Evolutionary conservation across 2,797 vertebrate genomes (phyloP).

Genomic region (Sparidentex hasta): DNA sequence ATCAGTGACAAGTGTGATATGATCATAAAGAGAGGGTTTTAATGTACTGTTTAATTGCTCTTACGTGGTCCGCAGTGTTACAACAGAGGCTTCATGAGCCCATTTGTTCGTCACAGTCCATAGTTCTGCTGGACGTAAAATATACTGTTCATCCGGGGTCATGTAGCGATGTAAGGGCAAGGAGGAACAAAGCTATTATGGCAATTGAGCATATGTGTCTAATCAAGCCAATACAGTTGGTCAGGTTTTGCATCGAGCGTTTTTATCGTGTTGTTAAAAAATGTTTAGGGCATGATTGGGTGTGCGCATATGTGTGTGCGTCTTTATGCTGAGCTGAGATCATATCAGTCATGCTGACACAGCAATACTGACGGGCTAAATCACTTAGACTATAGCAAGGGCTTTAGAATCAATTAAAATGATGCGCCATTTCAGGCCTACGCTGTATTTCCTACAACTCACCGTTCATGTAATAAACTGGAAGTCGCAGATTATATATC

Average conservation of each 20-base stretch:
- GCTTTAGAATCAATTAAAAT: slow-evolving; percentile 28
- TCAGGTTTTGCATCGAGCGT: slow-evolving; percentile 13
- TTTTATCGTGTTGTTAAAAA: slow-evolving; percentile 24
- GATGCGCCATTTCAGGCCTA: slow-evolving; percentile 24
- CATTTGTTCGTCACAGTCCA: slow-evolving; percentile 64
- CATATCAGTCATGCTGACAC: slow-evolving; percentile 18
- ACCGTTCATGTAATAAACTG: slow-evolving; percentile 21
- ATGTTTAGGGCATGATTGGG: slow-evolving; percentile 16
- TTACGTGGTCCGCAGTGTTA: slow-evolving; percentile 74
- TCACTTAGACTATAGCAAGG: slow-evolving; percentile 12
- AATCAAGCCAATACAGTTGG: slow-evolving; percentile 28
- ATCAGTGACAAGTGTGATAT: slow-evolving; percentile 86
- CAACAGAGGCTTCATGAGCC: slow-evolving; percentile 62
- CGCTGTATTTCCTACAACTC: not conserved
- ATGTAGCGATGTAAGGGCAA: slow-evolving; percentile 44
- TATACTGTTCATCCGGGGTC: slow-evolving; percentile 48
- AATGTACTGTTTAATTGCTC: slow-evolving; percentile 89
- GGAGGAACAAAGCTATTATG: slow-evolving; percentile 20
- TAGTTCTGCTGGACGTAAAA: slow-evolving; percentile 40
- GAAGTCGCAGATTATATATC: not conserved
- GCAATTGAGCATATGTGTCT: slow-evolving; percentile 33
- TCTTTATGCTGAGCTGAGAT: not conserved
- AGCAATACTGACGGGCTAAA: slow-evolving; percentile 26
- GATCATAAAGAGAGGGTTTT: slow-evolving; percentile 86
- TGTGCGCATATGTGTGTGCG: not conserved